Percentiles rank a stretch among this genome's conserved stretches.
Evolutionary conservation across 1,140 invertebrate genomes (phyloP).

Genomic region (Rhopalosiphum maidis): DNA sequence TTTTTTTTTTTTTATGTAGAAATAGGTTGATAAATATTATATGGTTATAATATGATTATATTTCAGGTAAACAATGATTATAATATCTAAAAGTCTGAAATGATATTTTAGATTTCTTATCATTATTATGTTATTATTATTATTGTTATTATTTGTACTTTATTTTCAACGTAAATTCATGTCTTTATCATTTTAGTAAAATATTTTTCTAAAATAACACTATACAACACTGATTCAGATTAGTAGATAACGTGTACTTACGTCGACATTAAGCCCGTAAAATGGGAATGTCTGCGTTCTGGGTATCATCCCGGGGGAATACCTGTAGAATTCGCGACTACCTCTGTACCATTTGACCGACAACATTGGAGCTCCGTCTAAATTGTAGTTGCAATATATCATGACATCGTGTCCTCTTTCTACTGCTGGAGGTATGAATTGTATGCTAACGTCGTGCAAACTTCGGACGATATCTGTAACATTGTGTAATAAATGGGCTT

Average conservation of each 20-base stretch:
- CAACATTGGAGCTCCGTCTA: conserved; percentile 77
- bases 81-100: neutral
- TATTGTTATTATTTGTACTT: neutral
- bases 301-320: conserved; percentile 72
- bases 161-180: neutral
- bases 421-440: conserved; percentile 70
- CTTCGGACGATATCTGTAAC: conserved; percentile 36
- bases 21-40: too few species aligned
- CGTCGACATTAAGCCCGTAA: conserved; percentile 75
- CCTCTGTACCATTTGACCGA: conserved; percentile 84
- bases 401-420: conserved; percentile 74
- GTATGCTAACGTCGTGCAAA: conserved; percentile 50
- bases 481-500: neutral
- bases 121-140: neutral
- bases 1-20: too few species aligned
- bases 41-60: too few species aligned
- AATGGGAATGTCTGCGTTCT: conserved; percentile 73
- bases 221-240: neutral
- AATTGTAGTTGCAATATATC: conserved; percentile 79
- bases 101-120: neutral
- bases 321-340: conserved; percentile 81
- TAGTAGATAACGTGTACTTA: conserved; percentile 67
- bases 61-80: neutral
- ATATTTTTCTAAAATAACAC: neutral
- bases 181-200: neutral